phyloP scores from a whole-genome alignment of 2,888 invertebrate species.

The Hydrotaea diabolus region DNA sequence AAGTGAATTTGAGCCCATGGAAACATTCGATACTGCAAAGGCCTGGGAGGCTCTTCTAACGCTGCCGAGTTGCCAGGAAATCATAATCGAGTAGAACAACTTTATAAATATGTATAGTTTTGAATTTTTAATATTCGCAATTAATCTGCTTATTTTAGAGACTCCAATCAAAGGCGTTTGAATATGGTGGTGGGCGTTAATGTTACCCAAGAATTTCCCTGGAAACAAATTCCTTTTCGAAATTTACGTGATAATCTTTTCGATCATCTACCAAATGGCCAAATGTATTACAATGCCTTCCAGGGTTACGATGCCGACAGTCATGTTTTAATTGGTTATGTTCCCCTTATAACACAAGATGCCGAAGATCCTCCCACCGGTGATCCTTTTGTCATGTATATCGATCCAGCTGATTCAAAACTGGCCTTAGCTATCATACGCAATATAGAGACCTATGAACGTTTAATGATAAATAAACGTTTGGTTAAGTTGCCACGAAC shows the following conservation, averaged over 20 bases:
- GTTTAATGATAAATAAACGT: conserved; percentile 82
- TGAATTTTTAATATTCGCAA: too few relatives aligned
- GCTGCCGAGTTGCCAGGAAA: conserved; percentile 72
- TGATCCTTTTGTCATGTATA: conserved; percentile 87
- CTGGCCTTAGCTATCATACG: conserved; percentile 82
- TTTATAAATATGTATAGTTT: too few relatives aligned
- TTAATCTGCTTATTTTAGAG: too few relatives aligned
- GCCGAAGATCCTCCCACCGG: conserved; percentile 82
- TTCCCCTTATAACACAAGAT: conserved; percentile 83
- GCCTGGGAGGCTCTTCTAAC: conserved; percentile 74
- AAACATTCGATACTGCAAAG: conserved; percentile 71
- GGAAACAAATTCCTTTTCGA: conserved; percentile 85
- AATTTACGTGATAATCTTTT: conserved; percentile 84
- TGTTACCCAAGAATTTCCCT: conserved; percentile 88
- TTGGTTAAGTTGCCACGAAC: conserved; percentile 82
- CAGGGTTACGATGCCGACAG: conserved; percentile 79
- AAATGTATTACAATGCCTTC: conserved; percentile 79
- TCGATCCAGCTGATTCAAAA: conserved; percentile 81
- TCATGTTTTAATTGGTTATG: conserved; percentile 85
- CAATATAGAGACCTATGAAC: conserved; percentile 82
- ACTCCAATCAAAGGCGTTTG: conserved; percentile 77
- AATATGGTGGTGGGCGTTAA: conserved; percentile 86
- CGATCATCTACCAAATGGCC: conserved; percentile 81
- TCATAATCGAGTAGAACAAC: conserved; percentile 73
- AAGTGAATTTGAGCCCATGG: conserved; percentile 72